phyloP scores from a whole-genome alignment of 2,113 vertebrate genomes.

The Seriola quinqueradiata region DNA sequence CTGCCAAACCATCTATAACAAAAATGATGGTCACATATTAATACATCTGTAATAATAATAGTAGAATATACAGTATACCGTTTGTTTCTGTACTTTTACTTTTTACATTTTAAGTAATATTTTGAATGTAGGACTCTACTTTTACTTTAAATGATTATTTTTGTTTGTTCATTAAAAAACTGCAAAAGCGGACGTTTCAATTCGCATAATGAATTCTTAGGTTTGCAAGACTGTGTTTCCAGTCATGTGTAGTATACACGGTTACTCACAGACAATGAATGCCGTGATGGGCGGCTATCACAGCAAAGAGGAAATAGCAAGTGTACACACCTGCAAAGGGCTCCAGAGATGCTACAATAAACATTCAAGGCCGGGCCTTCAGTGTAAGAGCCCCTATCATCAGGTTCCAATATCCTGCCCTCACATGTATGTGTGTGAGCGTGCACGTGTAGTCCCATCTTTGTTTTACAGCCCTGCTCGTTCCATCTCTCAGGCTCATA shows the following conservation, averaged over 20 bases:
- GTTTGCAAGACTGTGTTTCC: constrained; percentile 3
- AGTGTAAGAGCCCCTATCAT: constrained; percentile 56
- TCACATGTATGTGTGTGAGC: constrained; percentile 18
- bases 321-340: constrained; percentile 55
- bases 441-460: constrained; percentile 15
- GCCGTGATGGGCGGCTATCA: background rate
- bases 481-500: constrained; percentile 51
- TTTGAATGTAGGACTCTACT: background rate
- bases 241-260: background rate
- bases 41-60: background rate
- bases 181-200: background rate
- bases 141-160: background rate
- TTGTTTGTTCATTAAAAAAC: no score
- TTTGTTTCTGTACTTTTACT: background rate
- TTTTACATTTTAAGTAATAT: background rate
- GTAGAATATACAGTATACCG: no score
- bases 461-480: constrained; percentile 45
- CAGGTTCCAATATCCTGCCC: constrained; percentile 69
- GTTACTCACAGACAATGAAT: background rate
- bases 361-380: constrained; percentile 50
- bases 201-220: constrained; percentile 8
- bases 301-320: constrained; percentile 24
- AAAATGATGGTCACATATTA: background rate
- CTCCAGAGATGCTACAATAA: constrained; percentile 48
- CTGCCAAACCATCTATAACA: background rate